These are phyloP conservation scores for Synergus japonicus DNA, from an alignment of 2,888 invertebrate species.

Conservation along the genomic window DNA sequence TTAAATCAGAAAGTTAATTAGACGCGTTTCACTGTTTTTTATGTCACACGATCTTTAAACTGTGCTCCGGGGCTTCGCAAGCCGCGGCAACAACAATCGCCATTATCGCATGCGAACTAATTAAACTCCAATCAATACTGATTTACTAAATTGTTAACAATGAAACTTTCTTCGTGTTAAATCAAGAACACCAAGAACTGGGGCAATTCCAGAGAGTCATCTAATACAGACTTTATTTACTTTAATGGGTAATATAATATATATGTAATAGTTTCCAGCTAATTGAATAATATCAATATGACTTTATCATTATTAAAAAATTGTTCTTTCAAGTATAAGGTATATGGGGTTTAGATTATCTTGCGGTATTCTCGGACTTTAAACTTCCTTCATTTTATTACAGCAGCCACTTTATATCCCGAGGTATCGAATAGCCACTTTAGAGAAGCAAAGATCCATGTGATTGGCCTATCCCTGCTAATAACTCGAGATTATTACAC, in stretches of 20 bases:
- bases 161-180: background rate
- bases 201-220: background rate
- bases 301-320: background rate
- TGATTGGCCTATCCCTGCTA: constrained; percentile 29
- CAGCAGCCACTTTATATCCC: constrained; percentile 4
- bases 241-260: background rate
- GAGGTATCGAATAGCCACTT: constrained; percentile 32
- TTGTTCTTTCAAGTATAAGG: background rate
- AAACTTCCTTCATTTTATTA: constrained; percentile 10
- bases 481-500: constrained; percentile 11
- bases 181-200: background rate
- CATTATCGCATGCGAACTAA: constrained; percentile 74
- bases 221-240: background rate
- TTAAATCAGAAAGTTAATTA: constrained; percentile 75
- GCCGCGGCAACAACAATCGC: constrained; percentile 54
- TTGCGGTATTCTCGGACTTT: constrained; percentile 10
- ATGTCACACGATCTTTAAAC: constrained; percentile 49
- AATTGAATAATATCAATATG: background rate
- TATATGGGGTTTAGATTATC: background rate
- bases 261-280: background rate
- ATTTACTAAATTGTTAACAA: constrained; percentile 5
- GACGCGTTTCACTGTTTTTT: constrained; percentile 68
- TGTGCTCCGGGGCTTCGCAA: constrained; percentile 47
- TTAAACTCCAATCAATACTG: constrained; percentile 70
- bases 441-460: constrained; percentile 31